These are phyloP conservation scores for Synanthedon tipuliformis DNA, from an alignment of 2,888 invertebrate species.

Conservation along the genomic window DNA sequence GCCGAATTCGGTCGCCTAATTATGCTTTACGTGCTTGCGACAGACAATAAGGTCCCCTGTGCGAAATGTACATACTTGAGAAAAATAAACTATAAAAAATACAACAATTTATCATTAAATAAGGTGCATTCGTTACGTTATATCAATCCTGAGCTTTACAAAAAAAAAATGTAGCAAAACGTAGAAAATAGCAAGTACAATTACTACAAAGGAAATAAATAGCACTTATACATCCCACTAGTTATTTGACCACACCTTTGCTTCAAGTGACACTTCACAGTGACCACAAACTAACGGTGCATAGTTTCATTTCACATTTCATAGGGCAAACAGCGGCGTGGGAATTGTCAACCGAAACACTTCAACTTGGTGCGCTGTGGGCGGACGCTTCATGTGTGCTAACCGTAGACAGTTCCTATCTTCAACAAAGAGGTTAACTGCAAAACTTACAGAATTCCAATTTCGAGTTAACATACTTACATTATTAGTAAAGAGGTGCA, in stretches of 20 bases:
- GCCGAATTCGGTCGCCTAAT: slow-evolving; percentile 40
- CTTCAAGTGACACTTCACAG: slow-evolving; percentile 2
- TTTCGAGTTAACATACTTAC: too few relatives aligned
- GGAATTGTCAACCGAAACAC: slow-evolving; percentile 39
- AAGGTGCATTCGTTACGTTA: too few relatives aligned
- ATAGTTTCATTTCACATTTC: slow-evolving; percentile 42
- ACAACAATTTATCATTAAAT: too few relatives aligned
- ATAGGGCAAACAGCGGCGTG: slow-evolving; percentile 39
- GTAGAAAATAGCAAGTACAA: neutral
- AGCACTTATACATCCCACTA: too few relatives aligned
- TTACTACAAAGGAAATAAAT: too few relatives aligned
- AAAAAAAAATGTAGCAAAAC: too few relatives aligned
- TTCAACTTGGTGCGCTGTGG: neutral
- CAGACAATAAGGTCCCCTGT: neutral
- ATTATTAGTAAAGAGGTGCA: too few relatives aligned
- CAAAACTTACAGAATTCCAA: too few relatives aligned
- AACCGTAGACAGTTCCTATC: neutral
- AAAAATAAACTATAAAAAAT: too few relatives aligned
- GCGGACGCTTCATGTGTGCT: neutral
- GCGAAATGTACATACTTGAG: too few relatives aligned
- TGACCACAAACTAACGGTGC: slow-evolving; percentile 34
- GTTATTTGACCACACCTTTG: neutral
- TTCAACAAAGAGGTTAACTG: too few relatives aligned
- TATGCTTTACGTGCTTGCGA: slow-evolving; percentile 1
- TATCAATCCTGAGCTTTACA: too few relatives aligned